Conservation (phyloP, 2,113 vertebrate genomes). For the Collichthys lucidus region DNA sequence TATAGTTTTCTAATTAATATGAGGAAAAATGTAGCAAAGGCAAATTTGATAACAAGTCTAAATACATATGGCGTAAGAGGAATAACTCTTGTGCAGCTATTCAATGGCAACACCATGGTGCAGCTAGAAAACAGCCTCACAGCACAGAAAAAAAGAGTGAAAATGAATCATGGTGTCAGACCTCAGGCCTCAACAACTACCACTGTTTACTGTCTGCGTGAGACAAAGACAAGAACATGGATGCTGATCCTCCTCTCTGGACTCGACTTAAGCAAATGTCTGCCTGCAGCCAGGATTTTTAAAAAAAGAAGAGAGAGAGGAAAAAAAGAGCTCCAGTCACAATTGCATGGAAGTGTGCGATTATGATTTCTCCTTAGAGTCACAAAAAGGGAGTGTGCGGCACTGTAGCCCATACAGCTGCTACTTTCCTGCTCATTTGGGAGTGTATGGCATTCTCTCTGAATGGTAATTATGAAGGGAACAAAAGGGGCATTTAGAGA, state of each 20-base stretch:
- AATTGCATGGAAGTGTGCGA: conserved; percentile 13
- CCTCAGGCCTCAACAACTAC: neutral
- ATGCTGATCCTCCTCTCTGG: conserved; percentile 19
- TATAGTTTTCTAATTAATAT: neutral
- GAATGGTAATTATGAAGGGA: conserved; percentile 74
- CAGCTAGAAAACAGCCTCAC: neutral
- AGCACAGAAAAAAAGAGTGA: neutral
- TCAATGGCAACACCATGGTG: neutral
- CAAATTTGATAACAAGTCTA: too few relatives aligned
- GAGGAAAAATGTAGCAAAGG: neutral
- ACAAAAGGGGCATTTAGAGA: conserved; percentile 73
- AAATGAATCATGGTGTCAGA: neutral
- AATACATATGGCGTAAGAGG: too few relatives aligned
- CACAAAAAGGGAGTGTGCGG: conserved; percentile 22
- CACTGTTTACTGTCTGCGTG: conserved; percentile 8
- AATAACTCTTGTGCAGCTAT: too few relatives aligned
- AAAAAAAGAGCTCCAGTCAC: conserved; percentile 1
- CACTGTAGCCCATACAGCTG: conserved; percentile 56
- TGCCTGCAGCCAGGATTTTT: neutral
- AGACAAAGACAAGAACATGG: conserved; percentile 23
- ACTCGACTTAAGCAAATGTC: conserved; percentile 16
- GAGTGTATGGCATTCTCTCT: conserved; percentile 62
- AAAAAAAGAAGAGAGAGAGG: neutral
- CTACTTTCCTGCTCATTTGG: conserved; percentile 54
- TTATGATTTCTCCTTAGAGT: conserved; percentile 55